Conservation (phyloP, 2,113 vertebrate species). For the Parotia lawesii region DNA sequence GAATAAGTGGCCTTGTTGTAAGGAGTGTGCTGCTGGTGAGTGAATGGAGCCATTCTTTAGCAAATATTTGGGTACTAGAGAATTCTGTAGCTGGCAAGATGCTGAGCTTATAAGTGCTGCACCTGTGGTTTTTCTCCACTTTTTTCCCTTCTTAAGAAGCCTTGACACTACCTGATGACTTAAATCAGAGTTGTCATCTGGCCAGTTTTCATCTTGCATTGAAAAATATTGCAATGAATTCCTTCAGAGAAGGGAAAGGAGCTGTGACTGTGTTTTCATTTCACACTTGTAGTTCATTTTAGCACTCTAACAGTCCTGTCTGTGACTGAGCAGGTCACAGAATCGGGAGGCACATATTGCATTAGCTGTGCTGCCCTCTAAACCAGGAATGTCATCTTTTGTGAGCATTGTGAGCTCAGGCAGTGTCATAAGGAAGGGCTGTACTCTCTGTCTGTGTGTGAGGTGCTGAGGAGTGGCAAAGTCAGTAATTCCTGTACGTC, state of each 20-base stretch:
- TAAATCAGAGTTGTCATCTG: not conserved
- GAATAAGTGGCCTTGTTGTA: not conserved
- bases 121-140: not conserved
- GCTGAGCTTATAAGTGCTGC: not conserved
- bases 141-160: not conserved
- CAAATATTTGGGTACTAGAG: not conserved
- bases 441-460: not conserved
- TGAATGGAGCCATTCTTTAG: not conserved
- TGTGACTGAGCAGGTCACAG: not conserved
- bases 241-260: not conserved
- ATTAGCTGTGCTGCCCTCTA: not conserved
- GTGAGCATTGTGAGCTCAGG: not conserved
- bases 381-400: not conserved
- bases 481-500: not conserved
- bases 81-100: not conserved
- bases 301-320: not conserved
- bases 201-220: not conserved
- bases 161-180: not conserved
- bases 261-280: not conserved
- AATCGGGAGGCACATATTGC: rapidly evolving
- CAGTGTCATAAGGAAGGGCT: not conserved
- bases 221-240: not conserved
- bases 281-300: not conserved
- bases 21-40: not conserved
- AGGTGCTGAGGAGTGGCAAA: not conserved